Conservation (phyloP, 1,140 invertebrate genomes). For the Diuraphis noxia region DNA sequence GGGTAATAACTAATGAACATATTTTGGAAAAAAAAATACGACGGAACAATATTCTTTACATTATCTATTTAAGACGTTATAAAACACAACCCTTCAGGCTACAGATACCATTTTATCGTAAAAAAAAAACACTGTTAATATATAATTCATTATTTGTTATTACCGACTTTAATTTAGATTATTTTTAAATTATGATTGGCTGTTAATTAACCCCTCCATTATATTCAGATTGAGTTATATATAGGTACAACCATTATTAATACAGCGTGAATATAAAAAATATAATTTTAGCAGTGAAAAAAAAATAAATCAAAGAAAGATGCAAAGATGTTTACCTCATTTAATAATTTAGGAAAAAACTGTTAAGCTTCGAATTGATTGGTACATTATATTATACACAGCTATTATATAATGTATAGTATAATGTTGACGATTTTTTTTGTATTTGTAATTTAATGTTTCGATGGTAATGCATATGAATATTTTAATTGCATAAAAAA, state of each 20-base stretch:
- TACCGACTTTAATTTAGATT: not conserved
- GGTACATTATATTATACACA: not conserved
- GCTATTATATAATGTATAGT: too few species aligned
- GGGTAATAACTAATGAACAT: not conserved
- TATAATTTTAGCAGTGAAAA: not conserved
- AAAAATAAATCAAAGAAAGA: not conserved
- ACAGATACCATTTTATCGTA: not conserved
- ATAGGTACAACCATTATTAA: not conserved
- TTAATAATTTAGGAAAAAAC: not conserved
- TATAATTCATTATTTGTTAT: not conserved
- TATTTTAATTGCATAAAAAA: slow-evolving; percentile 5
- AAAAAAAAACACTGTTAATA: not conserved
- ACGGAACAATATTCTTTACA: not conserved
- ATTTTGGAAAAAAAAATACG: not conserved
- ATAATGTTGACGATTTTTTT: not conserved
- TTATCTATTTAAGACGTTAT: not conserved
- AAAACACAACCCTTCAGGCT: not conserved
- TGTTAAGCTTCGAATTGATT: not conserved
- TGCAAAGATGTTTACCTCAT: not conserved
- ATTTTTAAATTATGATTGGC: not conserved
- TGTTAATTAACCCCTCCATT: not conserved
- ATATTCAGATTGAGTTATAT: not conserved
- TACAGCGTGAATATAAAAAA: not conserved
- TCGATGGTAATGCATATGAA: not conserved
- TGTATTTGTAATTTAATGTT: not conserved